Conservation (phyloP, 2,113 vertebrate species). For the Rousettus leschenaultii region DNA sequence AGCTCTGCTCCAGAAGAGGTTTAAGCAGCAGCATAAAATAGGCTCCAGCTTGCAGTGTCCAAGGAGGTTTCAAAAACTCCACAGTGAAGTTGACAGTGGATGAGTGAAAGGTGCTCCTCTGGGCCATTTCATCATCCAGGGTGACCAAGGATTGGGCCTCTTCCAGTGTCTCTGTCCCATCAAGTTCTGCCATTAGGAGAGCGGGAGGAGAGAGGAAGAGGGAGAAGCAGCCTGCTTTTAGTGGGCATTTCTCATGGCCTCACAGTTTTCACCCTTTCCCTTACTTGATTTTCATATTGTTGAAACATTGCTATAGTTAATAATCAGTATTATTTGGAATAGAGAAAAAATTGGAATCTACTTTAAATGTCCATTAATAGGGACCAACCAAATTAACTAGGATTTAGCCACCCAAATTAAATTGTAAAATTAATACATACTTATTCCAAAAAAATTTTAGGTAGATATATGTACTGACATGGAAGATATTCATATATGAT, state of each 20-base stretch:
- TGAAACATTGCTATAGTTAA: not conserved
- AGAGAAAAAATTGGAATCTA: not conserved
- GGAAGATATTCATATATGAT: not conserved
- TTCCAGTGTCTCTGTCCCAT: not conserved
- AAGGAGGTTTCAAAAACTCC: not conserved
- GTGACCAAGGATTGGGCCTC: not conserved
- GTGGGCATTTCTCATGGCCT: not conserved
- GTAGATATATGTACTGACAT: not conserved
- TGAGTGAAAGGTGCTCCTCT: not conserved
- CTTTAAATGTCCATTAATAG: not conserved
- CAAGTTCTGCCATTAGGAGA: not conserved
- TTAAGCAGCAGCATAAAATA: not conserved
- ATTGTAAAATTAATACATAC: not conserved
- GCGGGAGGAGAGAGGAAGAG: not conserved
- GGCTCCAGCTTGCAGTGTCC: not conserved
- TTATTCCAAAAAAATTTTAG: not conserved
- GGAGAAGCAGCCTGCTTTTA: too few species aligned
- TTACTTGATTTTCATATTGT: not conserved
- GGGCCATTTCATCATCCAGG: not conserved
- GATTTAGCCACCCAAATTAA: not conserved
- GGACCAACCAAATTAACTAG: conserved; percentile 8
- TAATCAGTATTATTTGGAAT: not conserved
- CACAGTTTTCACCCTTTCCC: not conserved
- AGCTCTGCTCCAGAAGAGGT: not conserved
- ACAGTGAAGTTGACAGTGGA: not conserved